Evolutionary conservation across 2,113 vertebrate genomes (phyloP).

Genomic region (Silurus meridionalis): DNA sequence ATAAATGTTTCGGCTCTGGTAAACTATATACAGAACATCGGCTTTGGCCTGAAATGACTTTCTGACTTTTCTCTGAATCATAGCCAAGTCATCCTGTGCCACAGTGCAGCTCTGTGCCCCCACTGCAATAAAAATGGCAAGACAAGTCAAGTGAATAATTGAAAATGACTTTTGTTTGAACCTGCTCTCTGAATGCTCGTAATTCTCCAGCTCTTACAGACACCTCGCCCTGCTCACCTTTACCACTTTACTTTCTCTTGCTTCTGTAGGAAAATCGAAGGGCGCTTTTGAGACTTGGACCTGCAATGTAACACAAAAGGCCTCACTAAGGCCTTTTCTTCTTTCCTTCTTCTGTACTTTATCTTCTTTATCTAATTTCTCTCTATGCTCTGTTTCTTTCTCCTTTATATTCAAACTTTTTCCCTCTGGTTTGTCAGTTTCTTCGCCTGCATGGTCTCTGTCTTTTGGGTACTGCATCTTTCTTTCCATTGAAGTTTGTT

Average conservation of each 20-base stretch:
- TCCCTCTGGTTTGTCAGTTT: neutral
- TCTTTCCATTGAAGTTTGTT: neutral
- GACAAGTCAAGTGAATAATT: constrained; percentile 24
- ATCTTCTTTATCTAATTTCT: neutral
- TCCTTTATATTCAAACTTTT: neutral
- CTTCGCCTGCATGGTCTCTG: neutral
- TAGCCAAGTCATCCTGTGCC: constrained; percentile 14
- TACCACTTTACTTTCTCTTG: neutral
- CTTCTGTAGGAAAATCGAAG: neutral
- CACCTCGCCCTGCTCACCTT: neutral
- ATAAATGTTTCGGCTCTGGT: neutral
- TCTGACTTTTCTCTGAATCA: constrained; percentile 1
- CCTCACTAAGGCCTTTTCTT: neutral
- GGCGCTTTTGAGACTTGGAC: neutral
- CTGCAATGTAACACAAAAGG: neutral
- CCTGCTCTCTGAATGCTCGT: neutral
- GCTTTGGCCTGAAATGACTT: constrained; percentile 6
- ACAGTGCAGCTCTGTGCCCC: neutral
- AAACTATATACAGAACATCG: neutral
- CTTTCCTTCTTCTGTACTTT: neutral
- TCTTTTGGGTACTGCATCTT: neutral
- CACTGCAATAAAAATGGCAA: neutral
- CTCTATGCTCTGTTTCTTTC: neutral
- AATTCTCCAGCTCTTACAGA: neutral
- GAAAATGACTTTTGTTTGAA: constrained; percentile 26